A percentile compares a stretch with the other conserved stretches of the same genome.
Evolutionary conservation across 2,888 invertebrate species (phyloP).

Genomic region (Synanthedon formicaeformis): DNA sequence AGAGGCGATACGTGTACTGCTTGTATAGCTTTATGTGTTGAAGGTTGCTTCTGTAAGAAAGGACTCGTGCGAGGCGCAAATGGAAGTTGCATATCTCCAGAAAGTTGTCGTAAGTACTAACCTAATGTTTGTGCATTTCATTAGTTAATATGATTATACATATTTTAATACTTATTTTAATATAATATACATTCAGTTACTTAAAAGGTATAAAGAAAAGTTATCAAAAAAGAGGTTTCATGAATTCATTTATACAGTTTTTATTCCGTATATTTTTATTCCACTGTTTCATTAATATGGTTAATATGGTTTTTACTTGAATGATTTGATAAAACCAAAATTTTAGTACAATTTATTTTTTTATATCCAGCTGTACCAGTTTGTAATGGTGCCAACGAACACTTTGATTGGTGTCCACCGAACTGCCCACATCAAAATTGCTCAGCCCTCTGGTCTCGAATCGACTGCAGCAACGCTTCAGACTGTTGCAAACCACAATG

Average conservation of each 20-base stretch:
- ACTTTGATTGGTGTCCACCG: conserved; percentile 6
- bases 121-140: not conserved
- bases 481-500: conserved; percentile 7
- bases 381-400: conserved; percentile 6
- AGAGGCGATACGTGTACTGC: not conserved
- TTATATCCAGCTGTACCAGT: conserved; percentile 1
- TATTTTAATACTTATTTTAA: no score
- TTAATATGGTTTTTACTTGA: no score
- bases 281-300: no score
- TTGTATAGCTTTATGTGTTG: conserved; percentile 2
- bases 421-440: conserved; percentile 7
- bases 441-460: conserved; percentile 1
- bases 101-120: not conserved
- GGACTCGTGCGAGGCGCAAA: not conserved
- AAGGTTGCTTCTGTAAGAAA: conserved; percentile 1
- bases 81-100: not conserved
- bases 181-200: no score
- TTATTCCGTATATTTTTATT: no score
- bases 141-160: not conserved
- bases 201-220: no score
- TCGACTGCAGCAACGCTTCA: conserved; percentile 3
- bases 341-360: not conserved
- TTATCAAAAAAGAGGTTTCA: no score
- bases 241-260: no score
- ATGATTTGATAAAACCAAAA: no score